Evolutionary conservation across 1,140 invertebrate species (phyloP).

Genomic region (Mactra quadrangularis): DNA sequence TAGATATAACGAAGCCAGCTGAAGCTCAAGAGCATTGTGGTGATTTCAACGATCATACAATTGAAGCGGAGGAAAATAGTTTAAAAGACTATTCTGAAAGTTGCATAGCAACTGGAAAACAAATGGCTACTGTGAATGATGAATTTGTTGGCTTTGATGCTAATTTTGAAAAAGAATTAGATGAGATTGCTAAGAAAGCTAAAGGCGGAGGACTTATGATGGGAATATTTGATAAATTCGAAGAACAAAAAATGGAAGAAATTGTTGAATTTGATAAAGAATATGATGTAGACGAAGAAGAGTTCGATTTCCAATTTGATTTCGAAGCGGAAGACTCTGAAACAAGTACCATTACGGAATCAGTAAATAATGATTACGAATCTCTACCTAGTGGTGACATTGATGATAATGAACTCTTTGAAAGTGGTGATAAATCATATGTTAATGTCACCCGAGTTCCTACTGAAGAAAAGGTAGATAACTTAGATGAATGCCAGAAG

Average conservation of each 20-base stretch:
- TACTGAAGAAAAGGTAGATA: constrained; percentile 5
- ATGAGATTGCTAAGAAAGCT: constrained; percentile 29
- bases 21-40: too few species aligned
- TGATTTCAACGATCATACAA: neutral
- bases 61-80: neutral
- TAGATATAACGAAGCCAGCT: neutral
- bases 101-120: neutral
- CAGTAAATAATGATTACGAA: constrained; percentile 33
- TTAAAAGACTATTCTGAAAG: neutral
- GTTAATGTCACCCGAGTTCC: constrained; percentile 6
- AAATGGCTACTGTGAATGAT: neutral
- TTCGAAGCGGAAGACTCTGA: constrained; percentile 40
- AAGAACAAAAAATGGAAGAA: neutral
- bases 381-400: neutral
- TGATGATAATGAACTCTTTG: constrained; percentile 40
- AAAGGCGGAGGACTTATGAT: constrained; percentile 23
- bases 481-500: constrained; percentile 19
- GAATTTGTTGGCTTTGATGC: neutral
- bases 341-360: constrained; percentile 45
- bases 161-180: constrained; percentile 7
- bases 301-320: constrained; percentile 47
- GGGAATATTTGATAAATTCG: constrained; percentile 41
- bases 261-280: constrained; percentile 15
- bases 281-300: constrained; percentile 14
- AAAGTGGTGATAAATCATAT: neutral